A percentile compares a stretch with the other conserved stretches of the same genome.
phyloP scores from a whole-genome alignment of 1,140 invertebrate species.

The Babylonia areolata region DNA sequence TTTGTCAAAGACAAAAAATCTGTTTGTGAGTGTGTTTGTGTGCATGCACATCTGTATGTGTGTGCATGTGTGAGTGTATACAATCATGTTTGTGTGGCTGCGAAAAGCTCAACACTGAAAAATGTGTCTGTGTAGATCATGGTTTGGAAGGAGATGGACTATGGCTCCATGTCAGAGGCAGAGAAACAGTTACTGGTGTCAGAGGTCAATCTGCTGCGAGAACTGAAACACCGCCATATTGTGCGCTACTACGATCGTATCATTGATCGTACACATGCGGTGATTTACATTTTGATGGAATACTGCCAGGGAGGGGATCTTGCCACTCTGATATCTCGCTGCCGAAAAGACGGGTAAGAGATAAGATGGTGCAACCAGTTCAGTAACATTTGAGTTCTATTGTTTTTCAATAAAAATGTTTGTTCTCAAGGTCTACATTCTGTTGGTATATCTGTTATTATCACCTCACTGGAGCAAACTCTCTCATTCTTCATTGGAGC shows the following conservation, averaged over 20 bases:
- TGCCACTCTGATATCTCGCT: slow-evolving; percentile 62
- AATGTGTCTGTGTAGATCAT: slow-evolving; percentile 61
- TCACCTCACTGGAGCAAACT: too few relatives aligned
- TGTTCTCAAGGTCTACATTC: too few relatives aligned
- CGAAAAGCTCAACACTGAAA: background rate
- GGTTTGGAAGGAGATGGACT: slow-evolving; percentile 76
- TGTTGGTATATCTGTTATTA: too few relatives aligned
- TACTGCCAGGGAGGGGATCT: slow-evolving; percentile 75
- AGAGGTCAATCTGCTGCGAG: slow-evolving; percentile 74
- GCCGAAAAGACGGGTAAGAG: slow-evolving; percentile 69
- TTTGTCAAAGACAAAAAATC: too few relatives aligned
- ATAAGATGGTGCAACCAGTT: too few relatives aligned
- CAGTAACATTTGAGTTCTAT: too few relatives aligned
- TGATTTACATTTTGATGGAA: slow-evolving; percentile 75
- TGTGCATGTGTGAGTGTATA: background rate
- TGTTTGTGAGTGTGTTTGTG: too few relatives aligned
- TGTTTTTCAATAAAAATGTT: too few relatives aligned
- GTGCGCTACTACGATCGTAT: slow-evolving; percentile 75
- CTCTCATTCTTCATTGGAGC: too few relatives aligned
- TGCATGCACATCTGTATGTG: background rate
- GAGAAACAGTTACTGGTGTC: slow-evolving; percentile 76
- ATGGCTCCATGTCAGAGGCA: slow-evolving; percentile 72
- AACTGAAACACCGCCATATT: slow-evolving; percentile 72
- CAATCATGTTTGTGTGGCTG: background rate
- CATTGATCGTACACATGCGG: slow-evolving; percentile 68